phyloP scores from a whole-genome alignment of 2,797 vertebrate species.

The Aulostomus chinensis region DNA sequence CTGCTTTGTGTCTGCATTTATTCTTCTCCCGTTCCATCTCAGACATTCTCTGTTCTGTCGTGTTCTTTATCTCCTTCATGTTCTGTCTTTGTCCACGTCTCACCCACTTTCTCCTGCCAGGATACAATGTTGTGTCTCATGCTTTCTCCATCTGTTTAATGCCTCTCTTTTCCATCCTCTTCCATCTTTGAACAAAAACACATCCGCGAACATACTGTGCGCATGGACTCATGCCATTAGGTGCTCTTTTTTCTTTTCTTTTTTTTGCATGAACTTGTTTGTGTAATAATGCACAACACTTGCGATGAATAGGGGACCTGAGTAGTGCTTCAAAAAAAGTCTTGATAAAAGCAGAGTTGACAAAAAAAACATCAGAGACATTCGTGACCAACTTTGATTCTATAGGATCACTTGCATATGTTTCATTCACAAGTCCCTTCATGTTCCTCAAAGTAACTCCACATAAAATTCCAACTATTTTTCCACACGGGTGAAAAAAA shows the following conservation, averaged over 20 bases:
- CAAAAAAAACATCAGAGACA: too few relatives aligned
- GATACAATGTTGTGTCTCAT: slow-evolving; percentile 48
- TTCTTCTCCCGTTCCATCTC: background rate
- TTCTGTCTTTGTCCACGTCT: background rate
- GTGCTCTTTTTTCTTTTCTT: slow-evolving; percentile 26
- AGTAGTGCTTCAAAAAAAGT: slow-evolving; percentile 13
- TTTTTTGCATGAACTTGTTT: too few relatives aligned
- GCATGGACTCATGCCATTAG: slow-evolving; percentile 50
- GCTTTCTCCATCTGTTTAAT: slow-evolving; percentile 71
- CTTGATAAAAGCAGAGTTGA: too few relatives aligned
- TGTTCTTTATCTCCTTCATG: background rate
- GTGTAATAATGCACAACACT: slow-evolving; percentile 30
- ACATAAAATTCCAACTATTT: too few relatives aligned
- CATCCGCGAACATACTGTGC: slow-evolving; percentile 40
- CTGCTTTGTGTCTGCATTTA: background rate
- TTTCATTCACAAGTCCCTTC: too few relatives aligned
- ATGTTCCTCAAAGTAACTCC: too few relatives aligned
- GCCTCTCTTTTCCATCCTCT: slow-evolving; percentile 37
- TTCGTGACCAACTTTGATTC: too few relatives aligned
- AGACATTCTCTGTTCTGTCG: background rate
- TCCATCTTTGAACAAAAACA: slow-evolving; percentile 41
- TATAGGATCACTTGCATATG: too few relatives aligned
- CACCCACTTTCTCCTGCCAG: slow-evolving; percentile 12
- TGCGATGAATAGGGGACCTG: slow-evolving; percentile 13
- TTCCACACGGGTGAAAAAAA: too few relatives aligned